Conservation (phyloP, 2,113 vertebrate genomes). For the Apaloderma vittatum region DNA sequence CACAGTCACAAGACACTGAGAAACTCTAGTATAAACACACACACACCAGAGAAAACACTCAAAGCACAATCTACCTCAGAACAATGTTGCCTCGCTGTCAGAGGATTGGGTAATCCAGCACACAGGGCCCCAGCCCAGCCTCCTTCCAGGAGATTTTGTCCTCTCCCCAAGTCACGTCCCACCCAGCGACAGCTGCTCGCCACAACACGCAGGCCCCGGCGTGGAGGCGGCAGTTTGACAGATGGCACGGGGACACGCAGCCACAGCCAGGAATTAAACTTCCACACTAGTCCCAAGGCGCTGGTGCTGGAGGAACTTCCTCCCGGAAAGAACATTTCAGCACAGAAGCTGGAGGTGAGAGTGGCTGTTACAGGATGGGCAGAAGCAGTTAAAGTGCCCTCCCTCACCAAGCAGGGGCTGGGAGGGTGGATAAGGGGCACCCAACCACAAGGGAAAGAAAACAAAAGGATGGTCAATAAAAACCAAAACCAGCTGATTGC, state of each 20-base stretch:
- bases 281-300: slow-evolving; percentile 52
- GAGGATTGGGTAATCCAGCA: not conserved
- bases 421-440: not conserved
- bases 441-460: not conserved
- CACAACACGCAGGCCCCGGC: slow-evolving; percentile 55
- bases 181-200: slow-evolving; percentile 71
- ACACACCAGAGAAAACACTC: not conserved
- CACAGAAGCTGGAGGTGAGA: not conserved
- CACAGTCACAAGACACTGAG: not conserved
- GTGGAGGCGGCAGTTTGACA: slow-evolving; percentile 69
- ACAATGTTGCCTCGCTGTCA: not conserved
- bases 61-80: not conserved
- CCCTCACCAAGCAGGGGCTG: not conserved
- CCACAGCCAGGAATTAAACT: slow-evolving; percentile 76
- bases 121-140: not conserved
- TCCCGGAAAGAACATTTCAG: not conserved
- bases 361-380: not conserved
- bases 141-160: slow-evolving; percentile 70
- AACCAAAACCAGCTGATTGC: not conserved
- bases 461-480: not conserved
- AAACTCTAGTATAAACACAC: not conserved
- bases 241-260: slow-evolving; percentile 79
- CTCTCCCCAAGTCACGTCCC: slow-evolving; percentile 39
- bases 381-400: not conserved
- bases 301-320: slow-evolving; percentile 36